Conservation (phyloP, 2,888 invertebrate genomes). For the Diploptera punctata region DNA sequence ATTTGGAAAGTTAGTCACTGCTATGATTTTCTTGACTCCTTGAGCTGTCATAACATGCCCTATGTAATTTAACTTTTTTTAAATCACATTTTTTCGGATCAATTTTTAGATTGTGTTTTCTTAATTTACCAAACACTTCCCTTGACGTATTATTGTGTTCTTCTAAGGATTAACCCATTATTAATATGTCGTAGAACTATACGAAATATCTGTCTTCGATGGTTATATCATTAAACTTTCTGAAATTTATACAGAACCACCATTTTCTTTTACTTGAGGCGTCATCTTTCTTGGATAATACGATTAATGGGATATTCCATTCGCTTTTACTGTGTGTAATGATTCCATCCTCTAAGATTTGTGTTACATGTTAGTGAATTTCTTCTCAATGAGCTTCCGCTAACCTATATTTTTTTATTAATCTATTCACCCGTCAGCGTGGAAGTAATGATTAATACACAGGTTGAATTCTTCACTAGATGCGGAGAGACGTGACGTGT, state of each 20-base stretch:
- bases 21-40: not conserved
- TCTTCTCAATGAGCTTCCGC: not conserved
- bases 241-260: conserved; percentile 45
- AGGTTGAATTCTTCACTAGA: no score
- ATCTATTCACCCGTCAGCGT: no score
- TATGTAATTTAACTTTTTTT: conserved; percentile 47
- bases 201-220: conserved; percentile 43
- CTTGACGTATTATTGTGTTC: not conserved
- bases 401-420: not conserved
- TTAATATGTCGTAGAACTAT: conserved; percentile 49
- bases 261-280: conserved; percentile 35
- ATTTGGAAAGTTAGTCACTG: not conserved
- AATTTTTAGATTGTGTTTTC: not conserved
- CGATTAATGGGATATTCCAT: conserved; percentile 44
- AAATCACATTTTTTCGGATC: conserved; percentile 15
- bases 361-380: not conserved
- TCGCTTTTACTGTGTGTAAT: not conserved
- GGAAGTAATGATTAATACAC: no score
- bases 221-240: conserved; percentile 42
- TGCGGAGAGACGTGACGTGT: no score
- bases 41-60: conserved; percentile 49
- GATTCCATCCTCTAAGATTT: not conserved
- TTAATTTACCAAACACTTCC: not conserved
- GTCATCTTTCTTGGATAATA: conserved; percentile 48
- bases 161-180: not conserved